phyloP scores from a whole-genome alignment of 2,113 vertebrate genomes.

The Bos indicus region DNA sequence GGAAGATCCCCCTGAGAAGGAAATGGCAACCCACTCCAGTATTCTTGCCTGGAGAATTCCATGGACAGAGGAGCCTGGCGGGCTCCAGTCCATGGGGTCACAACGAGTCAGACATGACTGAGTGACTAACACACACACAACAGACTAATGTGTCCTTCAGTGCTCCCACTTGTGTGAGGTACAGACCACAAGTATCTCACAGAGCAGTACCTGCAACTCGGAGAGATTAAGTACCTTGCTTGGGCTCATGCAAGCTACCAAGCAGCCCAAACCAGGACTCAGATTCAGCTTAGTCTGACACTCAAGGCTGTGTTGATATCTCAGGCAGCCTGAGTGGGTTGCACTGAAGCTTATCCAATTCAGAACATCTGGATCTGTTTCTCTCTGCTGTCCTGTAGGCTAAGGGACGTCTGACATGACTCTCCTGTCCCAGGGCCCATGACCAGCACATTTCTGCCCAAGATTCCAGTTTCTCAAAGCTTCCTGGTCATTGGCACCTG shows the following conservation, averaged over 20 bases:
- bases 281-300: neutral
- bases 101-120: neutral
- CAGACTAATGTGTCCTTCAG: neutral
- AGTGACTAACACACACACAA: neutral
- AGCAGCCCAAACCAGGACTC: neutral
- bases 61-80: neutral
- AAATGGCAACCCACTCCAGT: neutral
- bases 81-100: neutral
- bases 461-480: neutral
- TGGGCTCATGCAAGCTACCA: neutral
- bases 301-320: neutral
- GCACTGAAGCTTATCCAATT: neutral
- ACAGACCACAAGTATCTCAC: neutral
- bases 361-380: neutral
- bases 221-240: neutral
- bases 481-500: neutral
- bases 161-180: neutral
- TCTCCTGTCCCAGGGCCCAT: neutral
- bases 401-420: neutral
- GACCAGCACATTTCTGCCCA: neutral
- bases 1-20: neutral
- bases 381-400: neutral
- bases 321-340: neutral
- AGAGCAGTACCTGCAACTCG: neutral
- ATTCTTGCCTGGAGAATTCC: neutral